These are phyloP conservation scores for Mechanitis messenoides DNA, from an alignment of 2,888 invertebrate genomes.

Conservation along the genomic window DNA sequence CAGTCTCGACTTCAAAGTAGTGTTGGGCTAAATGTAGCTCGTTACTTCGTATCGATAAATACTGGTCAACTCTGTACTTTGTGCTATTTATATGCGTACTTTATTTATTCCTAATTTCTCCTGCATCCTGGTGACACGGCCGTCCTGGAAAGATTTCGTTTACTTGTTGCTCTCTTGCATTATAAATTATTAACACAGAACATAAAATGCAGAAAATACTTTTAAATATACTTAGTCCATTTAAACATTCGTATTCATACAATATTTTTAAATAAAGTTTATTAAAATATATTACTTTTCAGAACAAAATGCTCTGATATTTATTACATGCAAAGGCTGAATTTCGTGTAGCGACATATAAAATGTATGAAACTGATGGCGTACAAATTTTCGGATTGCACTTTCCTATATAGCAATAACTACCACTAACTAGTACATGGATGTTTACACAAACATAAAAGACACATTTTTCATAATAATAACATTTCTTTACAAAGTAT, in stretches of 20 bases:
- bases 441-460: too few species aligned
- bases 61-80: background rate
- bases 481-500: too few species aligned
- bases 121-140: background rate
- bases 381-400: background rate
- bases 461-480: too few species aligned
- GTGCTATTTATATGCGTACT: background rate
- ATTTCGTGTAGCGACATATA: conserved; percentile 6
- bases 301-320: background rate
- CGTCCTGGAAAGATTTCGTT: background rate
- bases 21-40: conserved; percentile 14
- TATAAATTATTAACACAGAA: background rate
- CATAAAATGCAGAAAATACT: background rate
- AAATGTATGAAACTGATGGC: conserved; percentile 4
- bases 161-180: background rate
- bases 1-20: conserved; percentile 30
- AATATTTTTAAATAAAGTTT: conserved; percentile 4
- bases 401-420: background rate
- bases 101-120: background rate
- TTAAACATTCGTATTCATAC: background rate
- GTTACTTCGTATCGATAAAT: conserved; percentile 20
- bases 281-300: conserved; percentile 7
- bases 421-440: background rate
- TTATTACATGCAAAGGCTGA: conserved; percentile 3
- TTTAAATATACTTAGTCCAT: background rate